Evolutionary conservation across 2,888 invertebrate species (phyloP).

Genomic region (Anaspis maculata): DNA sequence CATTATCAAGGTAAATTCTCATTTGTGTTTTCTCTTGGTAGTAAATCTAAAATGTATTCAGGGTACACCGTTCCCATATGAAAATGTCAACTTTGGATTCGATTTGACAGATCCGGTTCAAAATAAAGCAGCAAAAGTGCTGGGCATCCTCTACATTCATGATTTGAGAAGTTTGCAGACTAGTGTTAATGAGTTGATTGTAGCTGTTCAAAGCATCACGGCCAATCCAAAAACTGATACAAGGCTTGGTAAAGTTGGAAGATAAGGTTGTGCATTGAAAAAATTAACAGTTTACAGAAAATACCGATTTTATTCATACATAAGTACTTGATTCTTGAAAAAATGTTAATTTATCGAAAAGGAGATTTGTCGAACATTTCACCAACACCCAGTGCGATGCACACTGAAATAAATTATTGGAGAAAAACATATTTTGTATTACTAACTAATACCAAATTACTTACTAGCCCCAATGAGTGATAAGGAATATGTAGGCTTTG

Average conservation of each 20-base stretch:
- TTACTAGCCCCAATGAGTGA: conserved; percentile 31
- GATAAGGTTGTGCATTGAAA: conserved; percentile 32
- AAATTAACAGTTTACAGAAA: conserved; percentile 5
- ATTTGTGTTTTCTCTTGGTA: conserved; percentile 4
- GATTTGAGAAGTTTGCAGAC: conserved; percentile 85
- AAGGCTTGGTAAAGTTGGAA: conserved; percentile 85
- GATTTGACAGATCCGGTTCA: conserved; percentile 56
- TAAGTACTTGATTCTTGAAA: too few species aligned
- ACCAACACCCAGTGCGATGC: conserved; percentile 31
- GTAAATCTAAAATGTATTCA: conserved; percentile 26
- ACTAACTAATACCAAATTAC: conserved; percentile 1
- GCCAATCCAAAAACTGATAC: conserved; percentile 97
- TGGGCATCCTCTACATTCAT: conserved; percentile 74
- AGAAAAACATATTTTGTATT: conserved; percentile 6
- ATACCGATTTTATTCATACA: too few species aligned
- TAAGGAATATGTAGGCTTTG: conserved; percentile 25
- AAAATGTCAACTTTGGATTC: conserved; percentile 58
- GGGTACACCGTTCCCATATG: conserved; percentile 63
- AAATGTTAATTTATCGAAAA: too few species aligned
- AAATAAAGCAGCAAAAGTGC: conserved; percentile 66
- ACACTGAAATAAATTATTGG: conserved; percentile 26
- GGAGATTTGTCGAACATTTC: conserved; percentile 36
- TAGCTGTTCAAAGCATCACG: conserved; percentile 83
- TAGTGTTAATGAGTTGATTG: conserved; percentile 88
- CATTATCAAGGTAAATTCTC: conserved; percentile 38